These are phyloP conservation scores for Agelastica alni DNA, from an alignment of 2,888 invertebrate species.

Conservation along the genomic window DNA sequence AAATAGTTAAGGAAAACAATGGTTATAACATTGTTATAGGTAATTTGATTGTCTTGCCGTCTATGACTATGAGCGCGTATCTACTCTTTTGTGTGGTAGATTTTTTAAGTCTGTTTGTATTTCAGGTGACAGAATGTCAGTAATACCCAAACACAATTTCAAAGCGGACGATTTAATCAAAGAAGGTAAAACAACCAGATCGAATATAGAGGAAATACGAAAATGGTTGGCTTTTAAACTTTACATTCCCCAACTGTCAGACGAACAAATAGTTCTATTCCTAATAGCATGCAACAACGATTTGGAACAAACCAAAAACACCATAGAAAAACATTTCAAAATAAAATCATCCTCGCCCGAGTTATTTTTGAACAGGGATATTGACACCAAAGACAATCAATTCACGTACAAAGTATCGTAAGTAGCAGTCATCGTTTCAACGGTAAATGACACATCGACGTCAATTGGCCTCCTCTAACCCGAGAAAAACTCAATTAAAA, in stretches of 20 bases:
- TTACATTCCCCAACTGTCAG: slow-evolving; percentile 53
- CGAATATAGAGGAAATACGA: slow-evolving; percentile 44
- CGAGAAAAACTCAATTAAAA: no score
- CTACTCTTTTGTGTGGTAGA: no score
- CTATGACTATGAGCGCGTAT: no score
- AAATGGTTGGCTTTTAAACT: slow-evolving; percentile 42
- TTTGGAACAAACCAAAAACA: slow-evolving; percentile 62
- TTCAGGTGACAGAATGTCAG: slow-evolving; percentile 29
- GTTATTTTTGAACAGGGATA: slow-evolving; percentile 64
- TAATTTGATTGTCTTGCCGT: no score
- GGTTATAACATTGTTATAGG: no score
- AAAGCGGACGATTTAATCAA: slow-evolving; percentile 37
- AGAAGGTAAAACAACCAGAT: slow-evolving; percentile 34
- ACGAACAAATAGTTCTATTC: slow-evolving; percentile 68
- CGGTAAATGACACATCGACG: no score
- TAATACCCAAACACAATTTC: slow-evolving; percentile 33
- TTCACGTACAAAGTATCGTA: slow-evolving; percentile 61
- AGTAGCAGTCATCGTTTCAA: no score
- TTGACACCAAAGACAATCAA: slow-evolving; percentile 52
- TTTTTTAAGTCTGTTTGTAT: slow-evolving; percentile 3
- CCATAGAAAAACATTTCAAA: slow-evolving; percentile 67
- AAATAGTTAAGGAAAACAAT: no score
- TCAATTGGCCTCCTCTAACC: slow-evolving; percentile 10
- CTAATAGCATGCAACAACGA: slow-evolving; percentile 68
- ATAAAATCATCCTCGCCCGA: slow-evolving; percentile 64